These are phyloP conservation scores for Sparus aurata DNA, from an alignment of 2,797 vertebrate species.

Conservation along the genomic window DNA sequence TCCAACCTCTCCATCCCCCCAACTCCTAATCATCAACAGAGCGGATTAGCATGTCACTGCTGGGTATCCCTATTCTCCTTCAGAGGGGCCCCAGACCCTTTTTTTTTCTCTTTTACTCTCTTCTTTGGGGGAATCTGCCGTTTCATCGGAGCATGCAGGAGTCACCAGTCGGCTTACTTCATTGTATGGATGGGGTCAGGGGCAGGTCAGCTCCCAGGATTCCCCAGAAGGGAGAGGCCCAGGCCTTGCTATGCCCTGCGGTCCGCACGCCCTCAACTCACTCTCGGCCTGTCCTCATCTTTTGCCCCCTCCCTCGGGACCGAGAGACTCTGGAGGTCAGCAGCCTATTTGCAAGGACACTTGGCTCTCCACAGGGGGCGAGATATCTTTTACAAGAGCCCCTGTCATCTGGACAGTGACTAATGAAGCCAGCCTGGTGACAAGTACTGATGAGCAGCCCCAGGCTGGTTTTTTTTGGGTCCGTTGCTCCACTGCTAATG, in stretches of 20 bases:
- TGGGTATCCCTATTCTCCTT: conserved; percentile 69
- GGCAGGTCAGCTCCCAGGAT: conserved; percentile 75
- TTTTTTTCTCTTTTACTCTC: conserved; percentile 13
- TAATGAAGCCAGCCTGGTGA: conserved; percentile 83
- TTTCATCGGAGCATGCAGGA: conserved; percentile 73
- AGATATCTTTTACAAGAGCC: conserved; percentile 84
- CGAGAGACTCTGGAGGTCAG: conserved; percentile 80
- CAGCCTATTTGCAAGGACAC: conserved; percentile 80
- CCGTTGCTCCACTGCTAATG: conserved; percentile 75
- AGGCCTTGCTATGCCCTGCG: conserved; percentile 59
- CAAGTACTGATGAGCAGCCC: conserved; percentile 87
- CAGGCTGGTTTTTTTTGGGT: conserved; percentile 68
- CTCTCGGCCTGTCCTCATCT: conserved; percentile 54
- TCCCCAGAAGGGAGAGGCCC: conserved; percentile 66
- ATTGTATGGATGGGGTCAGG: conserved; percentile 76
- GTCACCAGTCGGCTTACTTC: conserved; percentile 73
- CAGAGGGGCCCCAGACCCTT: conserved; percentile 58
- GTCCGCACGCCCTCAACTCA: conserved; percentile 53
- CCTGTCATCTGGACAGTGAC: conserved; percentile 85
- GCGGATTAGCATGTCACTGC: conserved; percentile 67
- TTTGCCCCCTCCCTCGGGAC: conserved; percentile 53
- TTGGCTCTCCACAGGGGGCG: conserved; percentile 83
- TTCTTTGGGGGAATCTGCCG: conserved; percentile 62
- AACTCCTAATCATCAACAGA: conserved; percentile 54
- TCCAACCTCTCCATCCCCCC: conserved; percentile 39